Evolutionary conservation across 1,140 invertebrate species (phyloP).

Genomic region (Gerris buenoi): DNA sequence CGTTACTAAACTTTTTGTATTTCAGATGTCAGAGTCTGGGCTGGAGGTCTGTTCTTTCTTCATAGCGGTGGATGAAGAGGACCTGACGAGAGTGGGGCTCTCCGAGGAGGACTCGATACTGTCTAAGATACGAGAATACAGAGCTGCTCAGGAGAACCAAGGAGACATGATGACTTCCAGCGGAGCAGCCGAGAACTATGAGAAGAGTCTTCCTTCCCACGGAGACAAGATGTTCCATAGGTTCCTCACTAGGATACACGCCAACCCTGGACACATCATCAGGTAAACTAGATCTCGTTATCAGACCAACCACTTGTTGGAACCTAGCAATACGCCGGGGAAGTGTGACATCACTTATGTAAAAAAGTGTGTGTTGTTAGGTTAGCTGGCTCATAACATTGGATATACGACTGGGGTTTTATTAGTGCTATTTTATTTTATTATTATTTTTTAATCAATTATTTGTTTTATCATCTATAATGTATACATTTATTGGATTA

Average conservation of each 20-base stretch:
- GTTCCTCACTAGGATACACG: conserved; percentile 51
- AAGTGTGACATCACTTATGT: too few relatives aligned
- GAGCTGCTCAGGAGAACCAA: conserved; percentile 22
- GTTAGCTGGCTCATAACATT: too few relatives aligned
- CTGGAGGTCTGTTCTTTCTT: conserved; percentile 38
- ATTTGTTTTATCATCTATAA: too few relatives aligned
- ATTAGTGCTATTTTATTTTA: too few relatives aligned
- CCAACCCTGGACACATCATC: conserved; percentile 65
- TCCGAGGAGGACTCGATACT: neutral
- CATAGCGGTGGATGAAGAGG: conserved; percentile 44
- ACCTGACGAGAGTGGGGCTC: conserved; percentile 1
- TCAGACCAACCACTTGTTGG: neutral
- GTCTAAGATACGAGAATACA: neutral
- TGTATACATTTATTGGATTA: too few relatives aligned
- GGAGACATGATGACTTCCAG: conserved; percentile 30
- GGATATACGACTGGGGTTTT: too few relatives aligned
- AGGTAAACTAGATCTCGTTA: conserved; percentile 36
- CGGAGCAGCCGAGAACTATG: conserved; percentile 47
- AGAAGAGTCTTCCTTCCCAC: conserved; percentile 56
- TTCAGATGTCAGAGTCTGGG: conserved; percentile 16
- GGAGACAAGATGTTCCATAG: conserved; percentile 68
- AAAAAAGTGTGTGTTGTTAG: too few relatives aligned
- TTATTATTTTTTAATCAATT: too few relatives aligned
- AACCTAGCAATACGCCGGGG: too few relatives aligned
- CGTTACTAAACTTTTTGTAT: neutral